These are phyloP conservation scores for Latrodectus geometricus DNA, from an alignment of 1,140 invertebrate genomes.

Conservation along the genomic window DNA sequence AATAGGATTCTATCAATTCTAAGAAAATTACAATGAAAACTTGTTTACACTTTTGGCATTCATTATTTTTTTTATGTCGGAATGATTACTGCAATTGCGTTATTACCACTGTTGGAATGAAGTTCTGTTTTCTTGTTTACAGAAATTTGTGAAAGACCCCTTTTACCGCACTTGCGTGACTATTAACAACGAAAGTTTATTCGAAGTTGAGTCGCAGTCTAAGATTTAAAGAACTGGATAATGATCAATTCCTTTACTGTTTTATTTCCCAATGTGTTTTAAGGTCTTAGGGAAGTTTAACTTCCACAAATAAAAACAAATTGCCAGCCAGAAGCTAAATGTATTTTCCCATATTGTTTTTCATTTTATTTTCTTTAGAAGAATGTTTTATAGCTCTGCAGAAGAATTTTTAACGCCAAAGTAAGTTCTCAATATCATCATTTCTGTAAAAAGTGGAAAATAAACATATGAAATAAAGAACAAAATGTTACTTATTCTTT, in stretches of 20 bases:
- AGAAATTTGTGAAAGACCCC: neutral
- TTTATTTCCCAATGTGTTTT: conserved; percentile 8
- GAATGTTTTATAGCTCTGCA: no score
- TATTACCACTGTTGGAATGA: no score
- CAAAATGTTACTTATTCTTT: conserved; percentile 10
- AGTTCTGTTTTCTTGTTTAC: neutral
- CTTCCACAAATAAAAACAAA: conserved; percentile 21
- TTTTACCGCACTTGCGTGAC: neutral
- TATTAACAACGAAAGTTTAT: neutral
- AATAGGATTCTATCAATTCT: no score
- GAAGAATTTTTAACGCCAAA: conserved; percentile 42
- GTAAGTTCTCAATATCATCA: conserved; percentile 34
- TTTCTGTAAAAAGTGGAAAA: neutral
- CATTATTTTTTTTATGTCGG: no score
- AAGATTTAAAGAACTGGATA: conserved; percentile 9
- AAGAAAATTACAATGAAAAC: no score
- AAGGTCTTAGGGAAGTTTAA: neutral
- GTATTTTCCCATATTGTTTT: neutral
- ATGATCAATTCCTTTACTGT: conserved; percentile 20
- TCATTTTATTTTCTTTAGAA: neutral
- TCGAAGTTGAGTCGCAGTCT: neutral
- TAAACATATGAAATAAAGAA: no score
- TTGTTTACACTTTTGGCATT: no score
- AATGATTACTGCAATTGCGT: no score
- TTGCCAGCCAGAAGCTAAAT: conserved; percentile 18